Percentiles rank a stretch among this genome's conserved stretches.
Conservation (phyloP, 2,888 invertebrate species). For the Hyles lineata region DNA sequence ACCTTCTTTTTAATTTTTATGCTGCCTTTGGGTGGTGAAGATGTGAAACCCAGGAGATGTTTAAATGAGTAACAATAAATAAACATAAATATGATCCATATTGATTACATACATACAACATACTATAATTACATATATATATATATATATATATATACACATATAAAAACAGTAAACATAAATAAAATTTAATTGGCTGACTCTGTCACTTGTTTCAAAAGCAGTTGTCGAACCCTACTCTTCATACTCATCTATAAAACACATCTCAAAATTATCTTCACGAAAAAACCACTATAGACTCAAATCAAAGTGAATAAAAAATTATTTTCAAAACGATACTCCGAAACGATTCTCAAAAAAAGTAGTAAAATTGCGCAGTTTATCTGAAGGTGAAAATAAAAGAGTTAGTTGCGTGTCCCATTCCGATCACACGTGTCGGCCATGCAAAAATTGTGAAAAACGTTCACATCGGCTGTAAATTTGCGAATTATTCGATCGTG, state of each 20-base stretch:
- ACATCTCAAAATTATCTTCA: not conserved
- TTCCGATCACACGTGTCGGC: conserved; percentile 32
- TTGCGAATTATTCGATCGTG: conserved; percentile 56
- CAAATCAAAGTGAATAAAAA: not conserved
- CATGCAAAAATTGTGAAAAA: conserved; percentile 34
- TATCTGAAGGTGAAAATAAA: conserved; percentile 20
- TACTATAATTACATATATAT: no score
- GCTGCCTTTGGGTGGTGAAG: no score
- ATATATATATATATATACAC: no score
- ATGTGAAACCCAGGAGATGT: no score
- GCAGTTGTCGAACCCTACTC: no score
- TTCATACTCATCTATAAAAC: no score
- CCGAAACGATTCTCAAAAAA: not conserved
- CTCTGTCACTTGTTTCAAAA: no score
- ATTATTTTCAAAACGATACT: not conserved
- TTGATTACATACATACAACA: no score
- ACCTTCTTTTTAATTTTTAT: not conserved
- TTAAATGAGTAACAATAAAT: no score
- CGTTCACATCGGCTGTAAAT: conserved; percentile 48
- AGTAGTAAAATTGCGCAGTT: not conserved
- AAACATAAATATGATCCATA: no score
- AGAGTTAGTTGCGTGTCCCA: conserved; percentile 11
- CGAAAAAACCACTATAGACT: not conserved
- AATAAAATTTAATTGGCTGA: no score
- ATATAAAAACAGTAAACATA: no score